Evolutionary conservation across 2,888 invertebrate species (phyloP), one percentile per base, ranked within the genome.

Genomic region (Adelphocoris suturalis): DNA sequence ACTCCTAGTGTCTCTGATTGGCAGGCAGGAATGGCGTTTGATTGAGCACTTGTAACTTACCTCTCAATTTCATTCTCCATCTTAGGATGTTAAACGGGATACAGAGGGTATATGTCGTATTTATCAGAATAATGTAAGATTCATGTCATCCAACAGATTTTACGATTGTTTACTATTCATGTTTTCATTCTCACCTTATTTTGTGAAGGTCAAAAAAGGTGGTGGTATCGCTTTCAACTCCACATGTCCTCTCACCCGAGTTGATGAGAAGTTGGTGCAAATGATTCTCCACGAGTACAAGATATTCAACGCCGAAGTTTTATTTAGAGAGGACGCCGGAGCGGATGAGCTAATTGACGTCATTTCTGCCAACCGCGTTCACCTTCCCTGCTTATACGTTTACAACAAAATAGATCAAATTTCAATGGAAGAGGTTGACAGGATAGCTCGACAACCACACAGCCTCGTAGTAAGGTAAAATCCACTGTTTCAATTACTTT

Each of bases 401-500:
- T 99, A 99, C 94, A 99, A 99, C 94, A 99, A 99, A 95, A 98
- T 99, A 92, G 99, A 99, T 96, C 99, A 99, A 94, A 98, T 99
- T 92, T 98, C 99, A 86, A 98, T 99, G 92, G 99, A 99, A 94
- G 99, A 99, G 94, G 98, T 99, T 11, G 98, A 99, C 94, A 95
- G 98, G 93, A 96, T 99, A 93, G 99, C 99, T 4, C 95, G 97
- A 90, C 95, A 97, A 93, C 95, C 97, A 0, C 95, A 97, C 93
- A 97, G 98, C 91, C 96, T 99, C 91, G 99, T 99, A 91, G 98
- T 99, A 92, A 98, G 97, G 97, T 97, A 93, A 37, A 11, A 23
- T 68, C 68, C 16, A n/a, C 93, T 37, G 37, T 37, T 37, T 37
- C 7, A 37, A 4, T 37, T 37, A 37, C 3, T 37, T 4, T 37